phyloP scores from a whole-genome alignment of 2,797 vertebrate genomes.

The Microctenopoma lineatum region DNA sequence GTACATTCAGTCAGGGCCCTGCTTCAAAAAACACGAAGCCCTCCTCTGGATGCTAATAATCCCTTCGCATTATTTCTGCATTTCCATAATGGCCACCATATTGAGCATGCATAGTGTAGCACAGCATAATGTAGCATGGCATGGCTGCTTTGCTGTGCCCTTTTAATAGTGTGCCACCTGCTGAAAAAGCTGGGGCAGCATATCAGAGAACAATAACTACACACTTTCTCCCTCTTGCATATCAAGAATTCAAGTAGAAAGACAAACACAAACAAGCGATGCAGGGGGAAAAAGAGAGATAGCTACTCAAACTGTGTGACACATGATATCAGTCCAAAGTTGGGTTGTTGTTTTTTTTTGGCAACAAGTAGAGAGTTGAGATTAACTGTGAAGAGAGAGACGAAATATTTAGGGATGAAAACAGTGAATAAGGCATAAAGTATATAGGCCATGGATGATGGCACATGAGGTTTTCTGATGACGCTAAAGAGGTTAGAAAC shows the following conservation, averaged over 20 bases:
- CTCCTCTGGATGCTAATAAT: constrained; percentile 41
- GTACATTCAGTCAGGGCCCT: constrained; percentile 71
- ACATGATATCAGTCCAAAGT: constrained; percentile 39
- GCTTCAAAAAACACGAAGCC: constrained; percentile 27
- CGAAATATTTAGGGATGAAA: constrained; percentile 51
- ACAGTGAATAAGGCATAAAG: constrained; percentile 69
- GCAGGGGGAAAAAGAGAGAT: not conserved
- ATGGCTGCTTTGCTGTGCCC: constrained; percentile 23
- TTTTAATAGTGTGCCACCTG: constrained; percentile 20
- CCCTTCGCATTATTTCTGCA: constrained; percentile 45
- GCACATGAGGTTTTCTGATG: constrained; percentile 54
- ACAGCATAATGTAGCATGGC: constrained; percentile 29
- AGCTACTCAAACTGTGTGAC: constrained; percentile 51
- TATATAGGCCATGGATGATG: constrained; percentile 56
- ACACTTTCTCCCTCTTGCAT: constrained; percentile 77
- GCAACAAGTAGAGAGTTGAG: constrained; percentile 68
- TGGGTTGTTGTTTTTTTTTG: constrained; percentile 58
- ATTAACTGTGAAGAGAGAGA: constrained; percentile 29
- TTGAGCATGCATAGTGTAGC: constrained; percentile 63
- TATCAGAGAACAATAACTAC: constrained; percentile 47
- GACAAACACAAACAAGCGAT: constrained; percentile 57
- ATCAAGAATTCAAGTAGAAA: constrained; percentile 86
- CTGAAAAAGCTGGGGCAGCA: constrained; percentile 33
- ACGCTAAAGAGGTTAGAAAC: constrained; percentile 40
- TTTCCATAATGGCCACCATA: constrained; percentile 40